Conservation (phyloP, 2,797 vertebrate species). For the Pachyuromys duprasi region DNA sequence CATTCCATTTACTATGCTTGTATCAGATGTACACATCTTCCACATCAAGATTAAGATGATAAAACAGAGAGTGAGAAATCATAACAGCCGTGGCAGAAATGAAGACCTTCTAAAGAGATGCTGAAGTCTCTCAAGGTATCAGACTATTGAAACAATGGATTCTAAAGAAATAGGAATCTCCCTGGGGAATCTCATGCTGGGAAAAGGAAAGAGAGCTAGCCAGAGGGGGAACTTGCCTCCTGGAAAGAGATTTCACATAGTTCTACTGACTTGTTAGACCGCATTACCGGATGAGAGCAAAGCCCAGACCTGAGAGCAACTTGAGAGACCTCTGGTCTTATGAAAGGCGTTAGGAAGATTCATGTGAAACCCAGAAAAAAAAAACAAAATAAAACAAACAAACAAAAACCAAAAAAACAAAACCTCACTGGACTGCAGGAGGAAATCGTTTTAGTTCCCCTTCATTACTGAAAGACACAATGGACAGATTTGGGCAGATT, state of each 20-base stretch:
- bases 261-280: neutral
- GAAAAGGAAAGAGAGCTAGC: neutral
- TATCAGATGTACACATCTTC: neutral
- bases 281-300: neutral
- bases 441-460: slow-evolving; percentile 46
- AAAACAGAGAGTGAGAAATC: neutral
- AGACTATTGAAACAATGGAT: neutral
- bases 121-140: neutral
- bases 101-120: neutral
- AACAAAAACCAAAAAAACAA: too few relatives aligned
- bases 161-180: neutral
- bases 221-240: neutral
- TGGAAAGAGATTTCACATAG: neutral
- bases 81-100: neutral
- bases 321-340: slow-evolving; percentile 49
- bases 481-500: neutral
- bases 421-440: slow-evolving; percentile 20
- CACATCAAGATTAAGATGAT: neutral
- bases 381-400: too few relatives aligned
- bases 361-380: slow-evolving; percentile 57
- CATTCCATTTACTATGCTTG: neutral
- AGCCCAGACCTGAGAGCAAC: neutral
- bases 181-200: neutral
- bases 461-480: slow-evolving; percentile 19
- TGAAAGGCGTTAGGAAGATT: slow-evolving; percentile 55